Evolutionary conservation across 2,113 vertebrate genomes (phyloP).

Genomic region (Limnothrissa miodon): DNA sequence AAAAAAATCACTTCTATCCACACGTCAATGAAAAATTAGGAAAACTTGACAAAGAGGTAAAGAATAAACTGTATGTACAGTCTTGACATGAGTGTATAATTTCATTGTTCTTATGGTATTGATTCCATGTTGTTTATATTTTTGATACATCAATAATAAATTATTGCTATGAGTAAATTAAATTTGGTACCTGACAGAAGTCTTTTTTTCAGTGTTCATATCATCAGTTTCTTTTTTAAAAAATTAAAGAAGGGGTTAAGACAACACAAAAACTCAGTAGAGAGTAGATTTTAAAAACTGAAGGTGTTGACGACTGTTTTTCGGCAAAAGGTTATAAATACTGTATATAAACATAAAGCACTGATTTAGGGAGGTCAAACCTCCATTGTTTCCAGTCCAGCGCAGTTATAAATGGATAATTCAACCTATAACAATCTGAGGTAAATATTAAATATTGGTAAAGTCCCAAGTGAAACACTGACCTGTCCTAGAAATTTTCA

Average conservation of each 20-base stretch:
- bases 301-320: too few species aligned
- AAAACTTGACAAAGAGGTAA: not conserved
- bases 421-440: not conserved
- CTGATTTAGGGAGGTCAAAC: not conserved
- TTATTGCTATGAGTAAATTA: not conserved
- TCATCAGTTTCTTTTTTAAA: not conserved
- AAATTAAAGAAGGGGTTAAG: not conserved
- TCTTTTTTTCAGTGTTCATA: not conserved
- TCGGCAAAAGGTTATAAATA: not conserved
- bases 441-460: not conserved
- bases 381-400: not conserved
- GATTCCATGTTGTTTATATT: slow-evolving; percentile 20
- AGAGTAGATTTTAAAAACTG: too few species aligned
- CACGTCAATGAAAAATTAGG: not conserved
- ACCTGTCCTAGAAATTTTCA: not conserved
- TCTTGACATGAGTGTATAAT: not conserved
- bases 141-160: slow-evolving; percentile 17
- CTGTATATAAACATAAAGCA: not conserved
- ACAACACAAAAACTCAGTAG: not conserved
- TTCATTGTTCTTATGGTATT: slow-evolving; percentile 11
- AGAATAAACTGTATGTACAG: not conserved
- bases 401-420: not conserved
- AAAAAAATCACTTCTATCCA: not conserved
- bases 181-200: not conserved
- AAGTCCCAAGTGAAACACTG: not conserved